phyloP scores from a whole-genome alignment of 2,888 invertebrate genomes.

The Tuta absoluta region DNA sequence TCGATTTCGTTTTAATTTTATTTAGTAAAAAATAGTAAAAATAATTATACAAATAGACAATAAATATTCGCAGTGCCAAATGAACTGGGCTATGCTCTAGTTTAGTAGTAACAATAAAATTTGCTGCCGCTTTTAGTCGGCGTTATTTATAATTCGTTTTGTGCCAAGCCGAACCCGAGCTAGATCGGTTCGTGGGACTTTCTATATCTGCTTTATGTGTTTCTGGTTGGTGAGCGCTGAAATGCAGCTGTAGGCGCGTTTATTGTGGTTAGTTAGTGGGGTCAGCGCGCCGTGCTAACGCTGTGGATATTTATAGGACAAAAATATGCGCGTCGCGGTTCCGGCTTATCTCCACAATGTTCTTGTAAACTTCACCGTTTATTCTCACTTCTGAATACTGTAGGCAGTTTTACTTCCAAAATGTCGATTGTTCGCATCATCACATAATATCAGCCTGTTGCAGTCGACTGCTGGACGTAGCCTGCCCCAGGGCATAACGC shows the following conservation, averaged over 20 bases:
- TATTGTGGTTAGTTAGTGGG: conserved; percentile 40
- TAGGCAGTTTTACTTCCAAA: not conserved
- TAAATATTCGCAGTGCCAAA: not conserved
- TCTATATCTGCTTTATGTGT: not conserved
- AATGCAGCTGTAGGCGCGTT: conserved; percentile 17
- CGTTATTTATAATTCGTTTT: not conserved
- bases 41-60: no score
- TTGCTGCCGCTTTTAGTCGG: not conserved
- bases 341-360: conserved; percentile 18
- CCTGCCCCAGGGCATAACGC: no score
- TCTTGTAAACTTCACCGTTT: not conserved
- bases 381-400: not conserved
- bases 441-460: no score
- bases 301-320: conserved; percentile 54
- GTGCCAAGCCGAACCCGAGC: not conserved
- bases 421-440: no score
- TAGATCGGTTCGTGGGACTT: not conserved
- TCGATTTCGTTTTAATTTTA: no score
- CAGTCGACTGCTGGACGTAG: no score
- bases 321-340: conserved; percentile 38
- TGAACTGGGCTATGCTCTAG: not conserved
- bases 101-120: not conserved
- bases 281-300: conserved; percentile 42
- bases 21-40: no score
- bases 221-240: not conserved